Evolutionary conservation across 2,888 invertebrate genomes (phyloP), one percentile per base, ranked within the genome.

Genomic region (Phasia obesa): DNA sequence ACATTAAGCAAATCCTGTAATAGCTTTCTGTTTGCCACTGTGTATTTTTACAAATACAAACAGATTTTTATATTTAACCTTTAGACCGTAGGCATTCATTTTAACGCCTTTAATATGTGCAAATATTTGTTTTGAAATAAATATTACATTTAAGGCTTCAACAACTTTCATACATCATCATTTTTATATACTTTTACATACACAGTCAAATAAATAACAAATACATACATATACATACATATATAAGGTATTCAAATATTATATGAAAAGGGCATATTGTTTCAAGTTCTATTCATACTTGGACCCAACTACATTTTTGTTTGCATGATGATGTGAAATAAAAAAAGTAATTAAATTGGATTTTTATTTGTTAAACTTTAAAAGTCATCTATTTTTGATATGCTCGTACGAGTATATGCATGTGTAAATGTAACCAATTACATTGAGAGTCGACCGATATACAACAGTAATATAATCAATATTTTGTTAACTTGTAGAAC

Each of bases 51-150:
- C 57, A 77, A 81, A 81, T 73, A 57, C 35, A 3, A 1, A 4
- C 15, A 1, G 62, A 19, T 25, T 75, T 83, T 79, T 83, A 23
- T 83, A 71, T 79, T 79, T 75, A 83, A 75, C 59, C 47, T 75
- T 79, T 75, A 51, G 70, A 75, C 79, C 70, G 65, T 65, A 65
- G 70, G 49, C 44, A 75, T 57, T 57, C 25, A 19, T 65, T 74
- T 74, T 23, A 74, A 74, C 64, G 35, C 64, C 55, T 57, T 23
- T 42, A 2, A 21, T 9, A 21, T 27, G 59, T 49, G 38, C 59
- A 76, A 11, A 59, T 17, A 19, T 57, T 15, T 47, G 35, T 42
- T 42, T 31, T n/a, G 31, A 59, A 19, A 59, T 7, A 64, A 44
- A 49, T 25, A 49, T 49, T 15, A 3, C 15, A 13, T 42, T 42